These are phyloP conservation scores for Thecocarcelia acutangulata DNA, from an alignment of 2,888 invertebrate genomes.

Conservation along the genomic window DNA sequence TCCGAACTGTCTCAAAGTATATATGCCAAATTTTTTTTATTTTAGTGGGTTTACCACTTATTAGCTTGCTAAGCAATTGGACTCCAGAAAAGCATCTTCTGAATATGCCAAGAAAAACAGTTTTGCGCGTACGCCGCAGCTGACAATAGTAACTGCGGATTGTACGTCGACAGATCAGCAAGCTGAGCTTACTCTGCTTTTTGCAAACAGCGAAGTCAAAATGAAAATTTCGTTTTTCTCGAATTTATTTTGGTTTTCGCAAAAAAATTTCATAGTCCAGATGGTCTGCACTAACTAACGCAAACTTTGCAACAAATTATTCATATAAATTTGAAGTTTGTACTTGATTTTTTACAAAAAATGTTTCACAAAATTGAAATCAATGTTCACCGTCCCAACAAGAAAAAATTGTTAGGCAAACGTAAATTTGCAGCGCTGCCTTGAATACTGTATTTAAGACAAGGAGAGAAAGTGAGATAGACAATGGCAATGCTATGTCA, in stretches of 20 bases:
- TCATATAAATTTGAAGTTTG: not conserved
- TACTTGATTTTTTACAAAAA: conserved; percentile 37
- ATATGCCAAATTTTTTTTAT: too few species aligned
- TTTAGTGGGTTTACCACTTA: conserved; percentile 27
- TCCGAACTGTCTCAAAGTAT: too few species aligned
- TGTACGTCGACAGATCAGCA: conserved; percentile 33
- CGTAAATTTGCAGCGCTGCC: conserved; percentile 53
- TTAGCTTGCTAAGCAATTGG: conserved; percentile 23
- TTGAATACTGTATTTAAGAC: conserved; percentile 13
- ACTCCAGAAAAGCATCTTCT: conserved; percentile 2
- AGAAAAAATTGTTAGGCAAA: conserved; percentile 61
- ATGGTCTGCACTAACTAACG: not conserved
- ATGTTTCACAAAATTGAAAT: conserved; percentile 47
- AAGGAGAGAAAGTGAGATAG: conserved; percentile 25
- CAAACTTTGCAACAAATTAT: conserved; percentile 23
- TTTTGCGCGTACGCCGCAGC: conserved; percentile 32
- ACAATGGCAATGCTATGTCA: conserved; percentile 25
- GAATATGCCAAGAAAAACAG: conserved; percentile 33
- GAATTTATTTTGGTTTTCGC: not conserved
- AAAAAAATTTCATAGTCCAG: conserved; percentile 10
- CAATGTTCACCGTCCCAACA: conserved; percentile 49
- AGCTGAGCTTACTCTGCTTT: conserved; percentile 39
- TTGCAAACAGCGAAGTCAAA: conserved; percentile 37
- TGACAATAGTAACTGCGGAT: conserved; percentile 30
- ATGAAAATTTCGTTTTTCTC: conserved; percentile 36